Base-by-base conservation (phyloP, 2,888 invertebrate genomes). In the Tipula confusa region DNA sequence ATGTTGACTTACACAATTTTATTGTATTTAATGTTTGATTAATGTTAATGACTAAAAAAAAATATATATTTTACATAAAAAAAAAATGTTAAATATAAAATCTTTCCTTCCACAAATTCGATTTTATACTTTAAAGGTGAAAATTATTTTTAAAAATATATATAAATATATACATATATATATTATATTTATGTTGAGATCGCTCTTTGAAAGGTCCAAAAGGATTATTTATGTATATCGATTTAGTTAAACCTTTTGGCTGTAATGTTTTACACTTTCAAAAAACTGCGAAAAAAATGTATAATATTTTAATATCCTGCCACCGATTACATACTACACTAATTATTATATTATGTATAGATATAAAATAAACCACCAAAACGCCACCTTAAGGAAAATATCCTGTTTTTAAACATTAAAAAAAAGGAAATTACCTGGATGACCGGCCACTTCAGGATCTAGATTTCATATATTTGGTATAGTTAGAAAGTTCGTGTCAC, bases 401-500 rank as follows among this genome's bases (percentile, higher is more conserved):
- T 64, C 64, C 7, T 7, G 4, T 48, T 6, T 7, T 7, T 18
- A 48, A 64, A 64, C 64, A 64, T 24, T 9, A 64, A 64, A 24
- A 18, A 64, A 24, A 64, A 7, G 64, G 64, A 64, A 31, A 29
- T 83, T 84, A 84, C 84, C 84, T 84, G 9, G 64, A 31, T 29
- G 83, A 48, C 29, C 81, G 6, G 79, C 79, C 31, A 80, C 79
- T 82, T 82, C 83, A 28, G 83, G 36, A 82, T 84, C 83, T 83
- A 31, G 18, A 83, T 33, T 79, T 83, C 29, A 83, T 15, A 82
- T 9, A 31, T 64, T 82, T 80, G 79, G 79, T 33, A 33, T 3
- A 33, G 11, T 33, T 9, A 9, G 38, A 64, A 64, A 64, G 24
- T 9, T 64, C 64, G 24, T 64, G 64, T 64, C 24, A 64, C 64